Conservation (phyloP, 2,797 vertebrate genomes). For the Rhinogobio ventralis region DNA sequence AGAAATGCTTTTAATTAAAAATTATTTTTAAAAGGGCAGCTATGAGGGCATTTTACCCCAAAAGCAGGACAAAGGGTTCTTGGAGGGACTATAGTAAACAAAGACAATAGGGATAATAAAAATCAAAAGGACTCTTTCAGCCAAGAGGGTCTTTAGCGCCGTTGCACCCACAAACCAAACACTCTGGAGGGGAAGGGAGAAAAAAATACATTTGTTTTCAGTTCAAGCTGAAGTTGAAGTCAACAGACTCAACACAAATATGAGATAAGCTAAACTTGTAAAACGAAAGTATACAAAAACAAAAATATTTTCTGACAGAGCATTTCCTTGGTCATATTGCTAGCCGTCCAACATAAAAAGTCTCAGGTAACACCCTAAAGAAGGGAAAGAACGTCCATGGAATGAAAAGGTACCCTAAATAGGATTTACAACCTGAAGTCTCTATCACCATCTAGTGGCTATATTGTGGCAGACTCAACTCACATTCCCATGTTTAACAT, state of each 20-base stretch:
- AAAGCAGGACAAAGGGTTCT: neutral
- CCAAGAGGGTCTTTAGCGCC: neutral
- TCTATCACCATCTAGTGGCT: slow-evolving; percentile 32
- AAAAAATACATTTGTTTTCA: neutral
- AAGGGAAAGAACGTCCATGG: neutral
- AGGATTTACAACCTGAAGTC: neutral
- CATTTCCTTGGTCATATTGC: too few relatives aligned
- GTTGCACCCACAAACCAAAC: neutral
- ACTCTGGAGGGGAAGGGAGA: too few relatives aligned
- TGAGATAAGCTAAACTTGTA: neutral
- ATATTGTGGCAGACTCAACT: neutral
- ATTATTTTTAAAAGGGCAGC: neutral
- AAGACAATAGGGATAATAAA: neutral
- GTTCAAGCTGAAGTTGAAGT: slow-evolving; percentile 13
- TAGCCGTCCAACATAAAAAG: neutral
- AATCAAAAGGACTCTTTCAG: neutral
- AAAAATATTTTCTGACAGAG: neutral
- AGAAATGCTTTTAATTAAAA: too few relatives aligned
- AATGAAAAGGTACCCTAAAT: neutral
- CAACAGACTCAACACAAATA: slow-evolving; percentile 7
- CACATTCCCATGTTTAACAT: neutral
- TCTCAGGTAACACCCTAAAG: neutral
- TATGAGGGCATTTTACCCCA: neutral
- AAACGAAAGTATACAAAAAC: neutral
- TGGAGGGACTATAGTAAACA: neutral